Base-by-base conservation (phyloP, 2,888 invertebrate genomes). In the Camptogramma bilineatum region DNA sequence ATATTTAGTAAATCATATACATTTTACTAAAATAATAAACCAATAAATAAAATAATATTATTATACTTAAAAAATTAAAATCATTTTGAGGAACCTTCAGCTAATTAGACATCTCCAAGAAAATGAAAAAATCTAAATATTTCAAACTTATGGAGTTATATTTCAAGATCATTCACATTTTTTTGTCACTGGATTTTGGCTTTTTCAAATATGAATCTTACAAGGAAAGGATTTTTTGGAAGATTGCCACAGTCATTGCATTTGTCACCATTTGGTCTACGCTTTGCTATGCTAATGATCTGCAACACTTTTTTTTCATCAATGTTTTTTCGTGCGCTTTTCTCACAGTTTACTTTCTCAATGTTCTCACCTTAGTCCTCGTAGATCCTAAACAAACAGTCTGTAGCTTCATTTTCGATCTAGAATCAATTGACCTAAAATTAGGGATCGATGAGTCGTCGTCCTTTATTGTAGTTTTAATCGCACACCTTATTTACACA, bases 171-270 rank as follows among this genome's bases (percentile, higher is more conserved):
- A 8, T 62, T 0, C 50, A 55, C 10, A 10, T 55, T 2, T 13
- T 51, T 13, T 55, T 28, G 8, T 17, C 10, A 13, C 19, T 55
- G 13, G 61, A 62, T n/a, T 51, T 62, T 28, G 61, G 61, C 4
- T 55, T 62, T 62, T 62, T 54, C n/a, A 31, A 31, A 17, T 21
- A n/a, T 1, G 34, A 62, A 55, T 55, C 50, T 5, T 13, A 24
- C 9, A 54, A 61, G 28, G n/a, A 42, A 50, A 61, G 28, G 24
- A 17, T 53, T 2, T 39, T 60, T 4, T 53, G 21, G 34, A 60
- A 53, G 17, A 9, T 16, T 3, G 13, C 48, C n/a, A 53, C 60
- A 5, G 18, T 53, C 34, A 8, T 53, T 8, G 10, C 39, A 17
- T 18, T 39, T 3, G n/a, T 51, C 10, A 8, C 0, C 9, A 18